Conservation (phyloP, 2,888 invertebrate genomes). For the Bibio marci region DNA sequence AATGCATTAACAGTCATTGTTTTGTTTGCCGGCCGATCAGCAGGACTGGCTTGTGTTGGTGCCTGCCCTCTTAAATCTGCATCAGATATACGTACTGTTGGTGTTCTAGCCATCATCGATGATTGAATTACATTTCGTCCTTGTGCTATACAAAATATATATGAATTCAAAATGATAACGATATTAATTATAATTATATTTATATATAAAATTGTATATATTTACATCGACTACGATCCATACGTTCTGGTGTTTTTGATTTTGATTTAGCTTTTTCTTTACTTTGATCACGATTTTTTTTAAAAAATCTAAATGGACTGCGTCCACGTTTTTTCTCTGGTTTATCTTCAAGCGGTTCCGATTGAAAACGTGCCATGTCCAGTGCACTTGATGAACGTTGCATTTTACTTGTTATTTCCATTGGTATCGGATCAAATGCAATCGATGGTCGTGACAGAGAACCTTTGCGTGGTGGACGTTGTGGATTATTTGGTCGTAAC, state of each 20-base stretch:
- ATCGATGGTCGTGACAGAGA: conserved; percentile 42
- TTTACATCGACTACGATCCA: not conserved
- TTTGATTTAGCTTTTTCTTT: conserved; percentile 37
- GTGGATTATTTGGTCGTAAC: conserved; percentile 36
- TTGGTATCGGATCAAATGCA: conserved; percentile 11
- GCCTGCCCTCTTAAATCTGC: conserved; percentile 27
- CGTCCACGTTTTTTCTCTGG: conserved; percentile 64
- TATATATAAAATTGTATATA: not conserved
- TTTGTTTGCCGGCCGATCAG: conserved; percentile 41
- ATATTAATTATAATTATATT: not conserved
- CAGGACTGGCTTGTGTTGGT: not conserved
- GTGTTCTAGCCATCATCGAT: conserved; percentile 28
- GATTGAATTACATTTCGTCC: conserved; percentile 29
- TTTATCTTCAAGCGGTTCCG: conserved; percentile 43
- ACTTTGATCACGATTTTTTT: conserved; percentile 58
- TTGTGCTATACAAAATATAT: not conserved
- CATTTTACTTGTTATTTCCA: conserved; percentile 29
- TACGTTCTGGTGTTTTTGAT: conserved; percentile 44
- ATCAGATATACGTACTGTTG: conserved; percentile 30
- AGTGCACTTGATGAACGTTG: conserved; percentile 59
- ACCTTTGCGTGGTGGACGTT: conserved; percentile 58
- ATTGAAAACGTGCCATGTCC: conserved; percentile 51
- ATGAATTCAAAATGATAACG: not conserved
- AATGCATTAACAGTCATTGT: conserved; percentile 52
- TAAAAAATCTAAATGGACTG: conserved; percentile 87